A percentile compares a stretch with the other conserved stretches of the same genome.
phyloP scores from a whole-genome alignment of 2,888 invertebrate species.

The Drosophila cracens region DNA sequence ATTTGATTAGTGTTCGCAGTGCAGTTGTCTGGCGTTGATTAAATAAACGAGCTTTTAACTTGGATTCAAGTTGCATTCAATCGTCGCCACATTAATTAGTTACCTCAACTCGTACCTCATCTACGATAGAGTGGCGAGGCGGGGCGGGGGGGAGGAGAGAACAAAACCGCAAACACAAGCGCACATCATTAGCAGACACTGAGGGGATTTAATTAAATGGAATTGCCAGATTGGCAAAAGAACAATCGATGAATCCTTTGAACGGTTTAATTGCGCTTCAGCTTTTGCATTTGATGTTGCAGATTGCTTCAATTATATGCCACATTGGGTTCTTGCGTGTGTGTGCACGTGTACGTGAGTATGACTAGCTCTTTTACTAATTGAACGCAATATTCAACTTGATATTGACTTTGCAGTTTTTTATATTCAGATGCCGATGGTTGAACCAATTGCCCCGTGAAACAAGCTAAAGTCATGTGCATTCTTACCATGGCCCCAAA shows the following conservation, averaged over 20 bases:
- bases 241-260: conserved; percentile 48
- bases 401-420: conserved; percentile 22
- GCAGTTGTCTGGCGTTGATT: conserved; percentile 23
- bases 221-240: conserved; percentile 59
- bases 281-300: conserved; percentile 53
- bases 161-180: conserved; percentile 46
- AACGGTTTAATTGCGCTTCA: conserved; percentile 40
- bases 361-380: conserved; percentile 49
- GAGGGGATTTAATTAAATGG: conserved; percentile 74
- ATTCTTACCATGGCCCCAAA: conserved; percentile 64
- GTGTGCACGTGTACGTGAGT: conserved; percentile 5
- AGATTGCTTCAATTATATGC: conserved; percentile 50
- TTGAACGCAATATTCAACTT: conserved; percentile 38
- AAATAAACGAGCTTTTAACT: conserved; percentile 33
- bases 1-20: conserved; percentile 62
- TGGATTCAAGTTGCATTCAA: conserved; percentile 28
- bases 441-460: conserved; percentile 62
- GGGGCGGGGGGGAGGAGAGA: too few relatives aligned
- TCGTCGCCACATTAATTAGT: conserved; percentile 24
- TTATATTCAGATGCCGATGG: conserved; percentile 55
- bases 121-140: not conserved
- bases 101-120: not conserved
- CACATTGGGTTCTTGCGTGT: conserved; percentile 17
- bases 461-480: conserved; percentile 59
- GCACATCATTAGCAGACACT: conserved; percentile 68